Conservation (phyloP, 2,113 vertebrate species). For the Lepisosteus oculatus region DNA sequence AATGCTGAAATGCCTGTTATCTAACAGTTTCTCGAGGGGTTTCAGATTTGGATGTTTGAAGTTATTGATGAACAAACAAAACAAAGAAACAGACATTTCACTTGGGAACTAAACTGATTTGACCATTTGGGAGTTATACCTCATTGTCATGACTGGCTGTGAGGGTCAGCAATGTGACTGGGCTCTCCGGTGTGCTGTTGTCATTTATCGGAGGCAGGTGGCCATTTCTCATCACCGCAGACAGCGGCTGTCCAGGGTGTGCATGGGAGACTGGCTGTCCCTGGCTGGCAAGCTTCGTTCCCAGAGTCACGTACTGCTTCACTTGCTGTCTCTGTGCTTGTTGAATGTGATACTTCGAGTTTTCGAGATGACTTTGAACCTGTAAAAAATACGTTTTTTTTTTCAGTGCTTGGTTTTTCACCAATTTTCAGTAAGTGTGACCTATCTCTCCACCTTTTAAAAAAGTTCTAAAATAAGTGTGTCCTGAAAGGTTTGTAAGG, state of each 20-base stretch:
- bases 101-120: slow-evolving; percentile 18
- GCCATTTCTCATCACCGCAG: slow-evolving; percentile 67
- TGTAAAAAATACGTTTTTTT: slow-evolving; percentile 40
- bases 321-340: slow-evolving; percentile 81
- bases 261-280: slow-evolving; percentile 60
- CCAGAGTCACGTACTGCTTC: slow-evolving; percentile 85
- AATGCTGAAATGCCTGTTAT: slow-evolving; percentile 39
- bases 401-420: background rate
- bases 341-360: slow-evolving; percentile 80
- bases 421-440: too few species aligned
- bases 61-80: slow-evolving; percentile 57
- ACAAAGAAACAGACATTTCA: slow-evolving; percentile 25
- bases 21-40: slow-evolving; percentile 46
- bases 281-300: slow-evolving; percentile 74
- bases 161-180: slow-evolving; percentile 72
- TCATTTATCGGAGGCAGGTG: slow-evolving; percentile 64
- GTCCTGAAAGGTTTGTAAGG: background rate
- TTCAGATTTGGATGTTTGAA: slow-evolving; percentile 58
- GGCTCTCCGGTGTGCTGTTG: slow-evolving; percentile 60
- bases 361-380: slow-evolving; percentile 87
- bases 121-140: slow-evolving; percentile 61
- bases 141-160: slow-evolving; percentile 68
- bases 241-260: slow-evolving; percentile 58
- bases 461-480: background rate
- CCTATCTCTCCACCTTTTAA: too few species aligned